Evolutionary conservation across 2,797 vertebrate genomes (phyloP).

Genomic region (Helicolenus hilgendorfi): DNA sequence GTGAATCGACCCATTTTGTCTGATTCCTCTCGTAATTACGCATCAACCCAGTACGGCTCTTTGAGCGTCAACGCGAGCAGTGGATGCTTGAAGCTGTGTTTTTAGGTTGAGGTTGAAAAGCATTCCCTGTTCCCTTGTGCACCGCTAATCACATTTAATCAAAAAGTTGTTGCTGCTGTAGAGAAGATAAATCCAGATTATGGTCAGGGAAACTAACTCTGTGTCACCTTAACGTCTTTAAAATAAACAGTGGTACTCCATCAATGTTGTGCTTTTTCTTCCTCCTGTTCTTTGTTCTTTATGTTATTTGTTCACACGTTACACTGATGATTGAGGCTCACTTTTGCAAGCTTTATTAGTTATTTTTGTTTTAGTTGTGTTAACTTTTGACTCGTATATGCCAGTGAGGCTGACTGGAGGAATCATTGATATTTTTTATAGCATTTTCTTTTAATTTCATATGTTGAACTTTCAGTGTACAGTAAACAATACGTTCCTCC

Average conservation of each 20-base stretch:
- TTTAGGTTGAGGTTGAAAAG: constrained; percentile 3
- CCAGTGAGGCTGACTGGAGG: neutral
- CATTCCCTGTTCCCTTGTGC: neutral
- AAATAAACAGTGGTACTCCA: neutral
- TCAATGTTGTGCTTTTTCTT: neutral
- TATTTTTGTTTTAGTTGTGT: neutral
- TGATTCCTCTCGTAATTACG: constrained; percentile 19
- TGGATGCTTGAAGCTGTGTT: neutral
- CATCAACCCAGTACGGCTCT: neutral
- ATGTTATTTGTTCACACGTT: neutral
- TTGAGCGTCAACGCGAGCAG: neutral
- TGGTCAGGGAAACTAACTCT: constrained; percentile 22
- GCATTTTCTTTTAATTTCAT: neutral
- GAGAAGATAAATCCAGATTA: constrained; percentile 22
- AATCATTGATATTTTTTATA: neutral
- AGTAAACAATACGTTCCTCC: neutral
- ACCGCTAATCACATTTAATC: neutral
- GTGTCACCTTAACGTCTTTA: neutral
- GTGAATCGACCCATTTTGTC: neutral
- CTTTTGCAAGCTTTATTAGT: neutral
- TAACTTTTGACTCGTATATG: neutral
- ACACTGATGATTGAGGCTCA: neutral
- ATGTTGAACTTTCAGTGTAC: neutral
- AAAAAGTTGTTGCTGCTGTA: constrained; percentile 17
- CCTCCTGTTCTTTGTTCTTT: neutral